Percentiles rank a stretch among this genome's conserved stretches.
Evolutionary conservation across 2,888 invertebrate genomes (phyloP).

Genomic region (Chrysina gloriosa): DNA sequence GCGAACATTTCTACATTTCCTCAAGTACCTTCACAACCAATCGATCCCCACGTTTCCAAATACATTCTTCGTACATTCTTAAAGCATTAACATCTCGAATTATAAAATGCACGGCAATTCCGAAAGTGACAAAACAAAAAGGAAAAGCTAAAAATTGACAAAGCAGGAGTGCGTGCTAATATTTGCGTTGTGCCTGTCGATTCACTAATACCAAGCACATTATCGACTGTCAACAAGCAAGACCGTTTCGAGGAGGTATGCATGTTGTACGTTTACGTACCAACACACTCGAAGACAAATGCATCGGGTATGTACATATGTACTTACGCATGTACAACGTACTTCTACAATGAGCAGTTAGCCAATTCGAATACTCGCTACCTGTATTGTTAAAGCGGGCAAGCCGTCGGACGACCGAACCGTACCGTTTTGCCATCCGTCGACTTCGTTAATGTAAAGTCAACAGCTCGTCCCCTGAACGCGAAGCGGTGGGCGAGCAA

Average conservation of each 20-base stretch:
- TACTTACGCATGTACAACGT: too few relatives aligned
- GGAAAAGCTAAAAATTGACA: neutral
- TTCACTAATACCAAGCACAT: slow-evolving; percentile 8
- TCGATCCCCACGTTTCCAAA: too few relatives aligned
- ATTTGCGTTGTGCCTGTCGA: slow-evolving; percentile 6
- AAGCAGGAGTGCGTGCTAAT: neutral
- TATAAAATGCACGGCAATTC: too few relatives aligned
- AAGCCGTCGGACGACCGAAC: neutral
- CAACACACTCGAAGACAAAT: neutral
- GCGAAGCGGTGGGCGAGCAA: too few relatives aligned
- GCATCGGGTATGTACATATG: neutral
- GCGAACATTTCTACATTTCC: too few relatives aligned
- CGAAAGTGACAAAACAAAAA: neutral
- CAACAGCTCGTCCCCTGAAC: too few relatives aligned
- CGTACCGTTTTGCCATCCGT: too few relatives aligned
- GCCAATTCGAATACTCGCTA: neutral
- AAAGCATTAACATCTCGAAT: too few relatives aligned
- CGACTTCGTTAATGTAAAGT: slow-evolving; percentile 1
- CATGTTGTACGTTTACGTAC: neutral
- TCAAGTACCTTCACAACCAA: too few relatives aligned
- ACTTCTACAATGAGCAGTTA: too few relatives aligned
- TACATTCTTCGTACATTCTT: too few relatives aligned
- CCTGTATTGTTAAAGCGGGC: neutral
- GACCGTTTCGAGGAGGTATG: neutral
- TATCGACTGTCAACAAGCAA: neutral